phyloP scores from a whole-genome alignment of 2,113 vertebrate species.

The Sceloporus undulatus region DNA sequence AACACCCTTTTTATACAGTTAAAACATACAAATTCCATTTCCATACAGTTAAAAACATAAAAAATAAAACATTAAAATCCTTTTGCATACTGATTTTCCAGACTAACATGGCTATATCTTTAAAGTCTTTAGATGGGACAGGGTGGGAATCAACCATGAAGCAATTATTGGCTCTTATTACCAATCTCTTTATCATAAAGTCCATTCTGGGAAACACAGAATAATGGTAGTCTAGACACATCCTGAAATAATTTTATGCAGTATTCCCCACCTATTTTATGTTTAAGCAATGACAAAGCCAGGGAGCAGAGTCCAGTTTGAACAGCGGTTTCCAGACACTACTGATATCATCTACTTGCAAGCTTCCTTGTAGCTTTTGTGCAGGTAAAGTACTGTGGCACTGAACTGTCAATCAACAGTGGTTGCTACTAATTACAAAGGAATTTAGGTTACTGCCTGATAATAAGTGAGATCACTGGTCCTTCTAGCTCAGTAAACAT shows the following conservation, averaged over 20 bases:
- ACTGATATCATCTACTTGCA: not conserved
- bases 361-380: not conserved
- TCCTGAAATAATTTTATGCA: not conserved
- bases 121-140: too few species aligned
- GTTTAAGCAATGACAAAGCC: not conserved
- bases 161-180: conserved; percentile 38
- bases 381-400: not conserved
- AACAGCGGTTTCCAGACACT: not conserved
- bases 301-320: not conserved
- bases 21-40: too few species aligned
- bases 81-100: too few species aligned
- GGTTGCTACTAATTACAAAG: not conserved
- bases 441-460: not conserved
- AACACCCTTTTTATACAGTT: too few species aligned
- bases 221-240: not conserved
- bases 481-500: not conserved
- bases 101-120: too few species aligned
- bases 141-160: not conserved
- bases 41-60: too few species aligned
- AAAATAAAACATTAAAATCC: too few species aligned
- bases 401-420: not conserved
- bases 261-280: not conserved
- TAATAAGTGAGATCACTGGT: not conserved
- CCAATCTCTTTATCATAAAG: not conserved
- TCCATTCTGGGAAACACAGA: not conserved